Evolutionary conservation across 2,113 vertebrate genomes (phyloP), one percentile per base, ranked within the genome.

Genomic region (Condylura cristata): DNA sequence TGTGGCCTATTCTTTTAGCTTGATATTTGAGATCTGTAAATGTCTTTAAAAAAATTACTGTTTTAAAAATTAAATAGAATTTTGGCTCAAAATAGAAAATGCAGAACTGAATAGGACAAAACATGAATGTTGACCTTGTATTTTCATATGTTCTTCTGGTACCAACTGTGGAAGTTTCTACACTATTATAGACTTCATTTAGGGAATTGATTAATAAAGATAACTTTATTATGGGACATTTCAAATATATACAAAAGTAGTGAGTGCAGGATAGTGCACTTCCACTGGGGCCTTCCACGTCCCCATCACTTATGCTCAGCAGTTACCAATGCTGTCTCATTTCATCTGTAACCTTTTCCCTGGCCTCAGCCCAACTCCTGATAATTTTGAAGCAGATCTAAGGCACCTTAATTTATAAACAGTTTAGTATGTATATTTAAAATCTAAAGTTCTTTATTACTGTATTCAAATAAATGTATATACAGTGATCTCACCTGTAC

Each of bases 21-120:
- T 91, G 76, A 48, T 88, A 65, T 66, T 85, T 79, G 70, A 87
- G 51, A 81, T 76, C 65, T 86, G 72, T 14, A n/a, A 37, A 56
- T 80, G 39, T 51, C 70, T 83, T 93, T 75, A 65, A 71, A 51
- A 48, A 81, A 41, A 18, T 37, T 41, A 82, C 66, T 75, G 18
- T 13, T 66, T 92, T 82, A 66, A 93, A 89, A 82, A 6, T 39
- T 13, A 1, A 20, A 66, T 75, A 78, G 26, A 75, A n/a, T 63
- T 81, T 56, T 56, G 53, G 53, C 20, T 56, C 53, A 56, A 53
- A 22, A 22, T 56, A 56, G 53, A 56, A 56, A 90, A 92, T 10
- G 22, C 7, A 72, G n/a, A 81, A 90, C 12, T 86, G 14, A 34
- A 71, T 46, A 53, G 60, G 76, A 79, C 30, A 87, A 87, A 76